Base-by-base conservation (phyloP, 2,888 invertebrate genomes). In the Pedicia rivosa region DNA sequence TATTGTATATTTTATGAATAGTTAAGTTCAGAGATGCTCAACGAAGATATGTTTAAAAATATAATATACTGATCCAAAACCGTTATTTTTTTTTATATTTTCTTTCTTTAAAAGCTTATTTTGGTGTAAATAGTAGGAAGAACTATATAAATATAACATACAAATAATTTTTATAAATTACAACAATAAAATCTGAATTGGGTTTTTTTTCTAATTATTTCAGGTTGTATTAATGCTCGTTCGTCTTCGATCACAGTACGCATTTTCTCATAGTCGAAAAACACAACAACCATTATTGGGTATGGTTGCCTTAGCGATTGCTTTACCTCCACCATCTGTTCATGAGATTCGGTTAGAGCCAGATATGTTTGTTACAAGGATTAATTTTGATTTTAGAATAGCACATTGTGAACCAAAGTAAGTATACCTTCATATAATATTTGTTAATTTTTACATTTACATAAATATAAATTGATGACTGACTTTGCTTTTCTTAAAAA, bases 361-460 rank as follows among this genome's bases (percentile, higher is more conserved):
- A 37, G 90, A 90, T 57, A 88, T 88, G 87, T 95, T 95, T 63
- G 94, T 95, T 50, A 94, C 90, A 42, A 75, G 92, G 54, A 83
- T 95, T 53, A 88, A 82, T 59, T 91, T 94, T 52, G 91, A 94
- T 64, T 90, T 95, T 65, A 78, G 86, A 66, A 83, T 95, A 69
- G 88, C 91, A 44, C 94, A 95, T 62, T 94, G 94, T 59, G 95
- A 95, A 60, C 92, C 94, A 54, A 82, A 81, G 90, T 90, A 65
- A 68, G 70, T 56, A 5, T 13, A n/a, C n/a, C n/a, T n/a, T n/a
- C n/a, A n/a, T n/a, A n/a, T n/a, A n/a, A n/a, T n/a, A n/a, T n/a
- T n/a, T n/a, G n/a, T n/a, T n/a, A n/a, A n/a, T n/a, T n/a, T n/a
- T n/a, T n/a, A n/a, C n/a, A n/a, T n/a, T n/a, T n/a, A n/a, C n/a